Evolutionary conservation across 2,888 invertebrate species (phyloP).

Genomic region (Apodemia duryi): DNA sequence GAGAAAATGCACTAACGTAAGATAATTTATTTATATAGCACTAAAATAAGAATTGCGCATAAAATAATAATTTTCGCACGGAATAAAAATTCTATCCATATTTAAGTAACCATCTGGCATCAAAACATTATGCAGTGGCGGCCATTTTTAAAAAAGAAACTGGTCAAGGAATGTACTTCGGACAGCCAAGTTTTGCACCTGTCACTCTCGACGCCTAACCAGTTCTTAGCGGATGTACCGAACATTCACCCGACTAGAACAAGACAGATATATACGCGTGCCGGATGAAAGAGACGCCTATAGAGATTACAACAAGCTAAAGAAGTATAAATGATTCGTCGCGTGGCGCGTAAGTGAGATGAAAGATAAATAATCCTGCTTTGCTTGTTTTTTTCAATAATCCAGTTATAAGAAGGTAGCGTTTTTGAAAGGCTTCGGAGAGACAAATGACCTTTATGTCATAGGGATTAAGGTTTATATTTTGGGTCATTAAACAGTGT

Average conservation of each 20-base stretch:
- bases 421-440: conserved; percentile 31
- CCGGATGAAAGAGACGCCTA: conserved; percentile 28
- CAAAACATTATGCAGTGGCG: conserved; percentile 12
- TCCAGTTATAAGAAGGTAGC: conserved; percentile 56
- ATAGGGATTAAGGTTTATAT: conserved; percentile 21
- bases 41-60: not conserved
- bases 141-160: conserved; percentile 37
- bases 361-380: conserved; percentile 39
- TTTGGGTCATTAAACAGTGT: conserved; percentile 16
- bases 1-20: no score
- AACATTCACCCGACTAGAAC: conserved; percentile 54
- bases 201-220: conserved; percentile 49
- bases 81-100: not conserved
- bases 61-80: not conserved
- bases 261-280: conserved; percentile 45
- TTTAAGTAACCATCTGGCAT: conserved; percentile 24
- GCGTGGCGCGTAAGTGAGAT: conserved; percentile 57
- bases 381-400: conserved; percentile 47
- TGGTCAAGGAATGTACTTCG: conserved; percentile 56
- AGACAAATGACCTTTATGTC: conserved; percentile 22
- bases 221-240: conserved; percentile 62
- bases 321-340: conserved; percentile 41
- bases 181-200: conserved; percentile 57
- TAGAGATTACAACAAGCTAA: conserved; percentile 18
- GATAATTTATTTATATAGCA: no score